A percentile compares a stretch with the other conserved stretches of the same genome.
These are phyloP conservation scores for Epizoanthus fatuus DNA, from an alignment of 92 coral and sea anemone species.

Conservation along the genomic window DNA sequence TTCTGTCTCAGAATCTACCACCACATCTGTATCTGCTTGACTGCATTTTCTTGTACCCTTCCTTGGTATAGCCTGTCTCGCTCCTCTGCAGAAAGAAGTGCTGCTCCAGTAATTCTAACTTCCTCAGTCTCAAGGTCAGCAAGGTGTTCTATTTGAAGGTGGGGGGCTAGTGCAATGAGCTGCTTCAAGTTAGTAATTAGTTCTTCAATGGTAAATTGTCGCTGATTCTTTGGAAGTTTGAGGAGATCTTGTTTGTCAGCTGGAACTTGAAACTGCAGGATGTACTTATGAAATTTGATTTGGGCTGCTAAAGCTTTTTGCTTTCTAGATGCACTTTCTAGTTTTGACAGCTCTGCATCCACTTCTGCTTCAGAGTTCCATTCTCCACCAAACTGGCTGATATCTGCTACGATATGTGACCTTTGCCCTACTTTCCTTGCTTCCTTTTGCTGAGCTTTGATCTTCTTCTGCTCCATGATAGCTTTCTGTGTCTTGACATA, in stretches of 20 bases:
- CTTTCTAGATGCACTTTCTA: not conserved
- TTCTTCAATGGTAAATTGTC: constrained; percentile 24
- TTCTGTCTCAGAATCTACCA: not conserved
- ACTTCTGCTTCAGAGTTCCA: constrained; percentile 5
- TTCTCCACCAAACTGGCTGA: constrained; percentile 17
- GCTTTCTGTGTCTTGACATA: constrained; percentile 24
- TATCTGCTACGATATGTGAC: constrained; percentile 2
- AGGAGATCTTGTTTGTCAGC: constrained; percentile 11
- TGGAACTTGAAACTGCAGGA: constrained; percentile 20
- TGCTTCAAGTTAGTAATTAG: constrained; percentile 2
- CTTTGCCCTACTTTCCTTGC: constrained; percentile 36
- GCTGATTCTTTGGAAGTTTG: constrained; percentile 16
- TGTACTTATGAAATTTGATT: constrained; percentile 10
- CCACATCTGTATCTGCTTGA: not conserved
- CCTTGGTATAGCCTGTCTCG: not conserved
- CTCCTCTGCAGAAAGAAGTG: constrained; percentile 2
- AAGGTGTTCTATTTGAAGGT: constrained; percentile 21
- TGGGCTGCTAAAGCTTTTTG: constrained; percentile 8
- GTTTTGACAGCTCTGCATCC: constrained; percentile 10
- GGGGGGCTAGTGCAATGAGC: constrained; percentile 9
- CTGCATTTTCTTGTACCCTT: not conserved
- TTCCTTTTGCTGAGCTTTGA: constrained; percentile 28
- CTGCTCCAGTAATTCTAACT: constrained; percentile 17
- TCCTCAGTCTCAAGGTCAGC: constrained; percentile 33
- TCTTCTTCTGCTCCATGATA: constrained; percentile 21